phyloP scores from a whole-genome alignment of 92 coral and sea anemone species.

The Chrysogorgia sp. region DNA sequence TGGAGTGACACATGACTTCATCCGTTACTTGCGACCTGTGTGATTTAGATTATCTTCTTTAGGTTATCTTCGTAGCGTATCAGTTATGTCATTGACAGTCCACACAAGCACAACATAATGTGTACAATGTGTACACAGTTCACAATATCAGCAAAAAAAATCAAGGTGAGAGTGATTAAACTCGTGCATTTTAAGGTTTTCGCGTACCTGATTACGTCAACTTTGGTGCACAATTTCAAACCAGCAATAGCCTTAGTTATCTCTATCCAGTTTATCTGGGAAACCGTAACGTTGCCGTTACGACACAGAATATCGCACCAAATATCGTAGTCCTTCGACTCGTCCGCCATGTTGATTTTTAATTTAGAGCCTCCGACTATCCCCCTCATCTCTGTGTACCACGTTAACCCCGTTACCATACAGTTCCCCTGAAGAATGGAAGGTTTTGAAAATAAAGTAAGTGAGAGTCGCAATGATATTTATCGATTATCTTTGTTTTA shows the following conservation, averaged over 20 bases:
- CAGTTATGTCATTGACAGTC: no score
- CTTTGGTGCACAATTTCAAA: constrained; percentile 11
- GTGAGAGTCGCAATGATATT: no score
- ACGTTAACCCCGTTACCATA: no score
- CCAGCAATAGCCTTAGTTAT: constrained; percentile 5
- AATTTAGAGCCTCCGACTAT: neutral
- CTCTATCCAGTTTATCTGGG: constrained; percentile 21
- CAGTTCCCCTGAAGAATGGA: no score
- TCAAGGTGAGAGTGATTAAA: neutral
- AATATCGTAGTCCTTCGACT: neutral
- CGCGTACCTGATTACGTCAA: constrained; percentile 9
- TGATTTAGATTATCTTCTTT: neutral
- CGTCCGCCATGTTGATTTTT: constrained; percentile 34
- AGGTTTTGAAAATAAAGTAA: no score
- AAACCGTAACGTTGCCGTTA: neutral
- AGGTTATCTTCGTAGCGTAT: no score
- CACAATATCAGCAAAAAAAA: no score
- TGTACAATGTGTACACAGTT: neutral
- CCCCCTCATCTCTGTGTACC: neutral
- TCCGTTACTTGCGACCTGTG: neutral
- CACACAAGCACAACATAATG: neutral
- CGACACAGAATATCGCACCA: constrained; percentile 21
- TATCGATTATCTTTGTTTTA: no score
- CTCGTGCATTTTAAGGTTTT: no score
- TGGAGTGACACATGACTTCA: constrained; percentile 15